A percentile compares a stretch with the other conserved stretches of the same genome.
Evolutionary conservation across 1,140 invertebrate species (phyloP).

Genomic region (Tachypleus tridentatus): DNA sequence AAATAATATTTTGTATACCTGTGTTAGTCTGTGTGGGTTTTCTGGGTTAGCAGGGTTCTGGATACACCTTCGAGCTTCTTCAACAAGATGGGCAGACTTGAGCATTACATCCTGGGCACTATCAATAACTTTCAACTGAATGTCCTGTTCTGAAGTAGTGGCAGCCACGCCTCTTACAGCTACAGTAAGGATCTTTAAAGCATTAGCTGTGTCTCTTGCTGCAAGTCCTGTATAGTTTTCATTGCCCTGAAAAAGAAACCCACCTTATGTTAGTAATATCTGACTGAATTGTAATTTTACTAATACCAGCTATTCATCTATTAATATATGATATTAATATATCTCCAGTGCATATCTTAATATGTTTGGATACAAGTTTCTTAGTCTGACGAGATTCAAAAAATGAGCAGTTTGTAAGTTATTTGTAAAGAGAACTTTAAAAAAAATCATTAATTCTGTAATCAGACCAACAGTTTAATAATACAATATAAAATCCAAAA

Average conservation of each 20-base stretch:
- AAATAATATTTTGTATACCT: slow-evolving; percentile 15
- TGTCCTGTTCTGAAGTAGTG: slow-evolving; percentile 45
- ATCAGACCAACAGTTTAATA: too few species aligned
- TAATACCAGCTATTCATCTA: too few species aligned
- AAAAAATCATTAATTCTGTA: too few species aligned
- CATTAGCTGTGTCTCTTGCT: slow-evolving; percentile 61
- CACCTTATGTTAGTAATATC: too few species aligned
- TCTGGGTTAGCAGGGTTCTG: slow-evolving; percentile 44
- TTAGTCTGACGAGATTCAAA: too few species aligned
- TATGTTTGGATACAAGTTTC: too few species aligned
- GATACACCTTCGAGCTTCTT: slow-evolving; percentile 56
- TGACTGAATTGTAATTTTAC: too few species aligned
- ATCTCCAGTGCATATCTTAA: too few species aligned
- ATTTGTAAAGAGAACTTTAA: too few species aligned
- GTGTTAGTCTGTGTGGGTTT: slow-evolving; percentile 45
- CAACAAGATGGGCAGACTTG: slow-evolving; percentile 57
- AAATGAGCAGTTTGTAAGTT: too few species aligned
- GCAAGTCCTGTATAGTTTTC: slow-evolving; percentile 67
- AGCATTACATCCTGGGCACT: slow-evolving; percentile 63
- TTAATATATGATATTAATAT: too few species aligned
- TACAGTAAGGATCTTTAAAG: slow-evolving; percentile 52
- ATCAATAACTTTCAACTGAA: slow-evolving; percentile 49
- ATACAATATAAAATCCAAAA: too few species aligned
- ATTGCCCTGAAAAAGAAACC: slow-evolving; percentile 45
- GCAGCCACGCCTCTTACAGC: slow-evolving; percentile 59